phyloP scores from a whole-genome alignment of 1,140 invertebrate species.

The Venturia canescens region DNA sequence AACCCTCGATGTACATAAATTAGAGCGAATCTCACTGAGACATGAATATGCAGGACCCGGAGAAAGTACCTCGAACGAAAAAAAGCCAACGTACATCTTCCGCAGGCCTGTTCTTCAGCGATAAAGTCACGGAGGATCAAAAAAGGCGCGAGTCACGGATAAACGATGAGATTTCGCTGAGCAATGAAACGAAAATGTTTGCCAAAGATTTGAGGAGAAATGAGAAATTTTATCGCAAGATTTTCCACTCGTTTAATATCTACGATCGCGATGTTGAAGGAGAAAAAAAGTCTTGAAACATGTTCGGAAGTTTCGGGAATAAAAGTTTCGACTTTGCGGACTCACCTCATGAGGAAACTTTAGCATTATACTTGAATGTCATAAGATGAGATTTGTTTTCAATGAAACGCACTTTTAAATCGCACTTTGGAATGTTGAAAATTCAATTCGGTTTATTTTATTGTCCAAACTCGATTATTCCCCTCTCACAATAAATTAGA shows the following conservation, averaged over 20 bases:
- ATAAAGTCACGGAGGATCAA: background rate
- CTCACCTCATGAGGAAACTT: conserved; percentile 69
- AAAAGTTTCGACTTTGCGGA: conserved; percentile 8
- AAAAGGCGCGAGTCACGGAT: background rate
- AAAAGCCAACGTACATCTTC: background rate
- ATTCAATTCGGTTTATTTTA: background rate
- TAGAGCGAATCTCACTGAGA: no score
- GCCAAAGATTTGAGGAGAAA: background rate
- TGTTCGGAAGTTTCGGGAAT: background rate
- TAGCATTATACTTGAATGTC: conserved; percentile 70
- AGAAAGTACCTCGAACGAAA: background rate
- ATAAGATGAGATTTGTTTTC: conserved; percentile 26
- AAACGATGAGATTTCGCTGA: background rate
- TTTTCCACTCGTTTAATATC: no score
- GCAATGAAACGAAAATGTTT: no score
- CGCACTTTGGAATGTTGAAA: conserved; percentile 1
- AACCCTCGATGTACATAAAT: no score
- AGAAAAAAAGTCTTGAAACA: no score
- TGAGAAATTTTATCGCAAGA: background rate
- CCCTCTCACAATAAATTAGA: conserved; percentile 20
- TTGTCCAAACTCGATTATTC: background rate
- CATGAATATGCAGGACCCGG: background rate
- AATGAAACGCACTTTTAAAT: conserved; percentile 10
- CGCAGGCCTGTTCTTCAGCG: background rate
- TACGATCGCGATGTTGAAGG: no score